Conservation (phyloP, 2,113 vertebrate species). For the Indicator maculatus region DNA sequence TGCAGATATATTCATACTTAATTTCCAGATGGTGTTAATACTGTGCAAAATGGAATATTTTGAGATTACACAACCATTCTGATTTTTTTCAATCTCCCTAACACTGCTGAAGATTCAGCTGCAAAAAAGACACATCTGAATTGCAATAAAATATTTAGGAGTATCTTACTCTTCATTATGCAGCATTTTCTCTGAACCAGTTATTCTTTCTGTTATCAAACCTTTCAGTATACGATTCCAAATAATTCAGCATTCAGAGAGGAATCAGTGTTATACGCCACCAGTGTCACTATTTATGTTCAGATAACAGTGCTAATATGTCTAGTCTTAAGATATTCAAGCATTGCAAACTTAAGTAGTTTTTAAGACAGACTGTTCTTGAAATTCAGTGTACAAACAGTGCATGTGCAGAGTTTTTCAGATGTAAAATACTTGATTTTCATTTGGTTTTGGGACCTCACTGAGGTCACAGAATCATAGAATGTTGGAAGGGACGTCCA, state of each 20-base stretch:
- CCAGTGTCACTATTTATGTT: fast-evolving
- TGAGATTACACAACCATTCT: not conserved
- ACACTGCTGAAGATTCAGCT: not conserved
- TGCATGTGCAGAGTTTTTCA: not conserved
- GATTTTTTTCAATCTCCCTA: not conserved
- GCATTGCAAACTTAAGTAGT: fast-evolving
- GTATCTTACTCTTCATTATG: not conserved
- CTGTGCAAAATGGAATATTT: not conserved
- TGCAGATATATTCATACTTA: not conserved
- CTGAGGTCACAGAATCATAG: no score
- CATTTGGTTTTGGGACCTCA: not conserved
- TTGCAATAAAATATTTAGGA: not conserved
- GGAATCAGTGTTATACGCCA: not conserved
- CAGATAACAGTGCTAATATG: no score
- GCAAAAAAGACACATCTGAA: not conserved
- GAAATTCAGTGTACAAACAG: not conserved
- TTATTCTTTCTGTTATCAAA: not conserved
- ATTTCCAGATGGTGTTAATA: not conserved
- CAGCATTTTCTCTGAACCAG: not conserved
- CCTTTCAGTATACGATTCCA: not conserved
- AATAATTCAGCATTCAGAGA: not conserved
- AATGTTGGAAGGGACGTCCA: no score
- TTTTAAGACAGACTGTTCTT: not conserved
- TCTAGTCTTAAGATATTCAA: not conserved
- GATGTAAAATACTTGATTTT: not conserved